Evolutionary conservation across 2,113 vertebrate genomes (phyloP), one percentile per base, ranked within the genome.

Genomic region (Quiscalus mexicanus): DNA sequence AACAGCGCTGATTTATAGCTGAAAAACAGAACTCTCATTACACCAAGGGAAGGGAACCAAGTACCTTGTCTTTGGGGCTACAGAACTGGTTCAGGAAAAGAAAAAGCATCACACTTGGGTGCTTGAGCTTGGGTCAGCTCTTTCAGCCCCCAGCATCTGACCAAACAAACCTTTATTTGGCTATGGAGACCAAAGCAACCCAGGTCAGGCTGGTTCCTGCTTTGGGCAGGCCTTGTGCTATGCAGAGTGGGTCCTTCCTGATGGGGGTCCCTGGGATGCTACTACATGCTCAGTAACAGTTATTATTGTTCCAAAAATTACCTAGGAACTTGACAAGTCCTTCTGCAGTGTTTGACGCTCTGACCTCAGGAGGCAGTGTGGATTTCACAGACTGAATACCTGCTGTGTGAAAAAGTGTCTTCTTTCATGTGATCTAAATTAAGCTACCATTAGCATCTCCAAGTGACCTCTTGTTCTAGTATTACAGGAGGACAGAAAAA

Each of bases 381-480:
- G 94, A 96, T 97, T 97, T 97, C 96, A 94, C 75, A 96, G 81
- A 58, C 83, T 37, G 88, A 84, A 73, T 91, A 97, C 96, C 93
- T 97, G 96, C 96, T 95, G 94, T 64, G 95, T 88, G 90, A 92
- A 86, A 79, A 94, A 96, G 93, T 63, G 59, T 97, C 92, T 92
- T 64, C 90, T 97, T 97, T 95, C 95, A 93, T 93, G 84, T 37
- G 81, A 90, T 93, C 96, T 96, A 96, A 97, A 97, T 96, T 97
- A 97, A 96, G 97, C 90, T 83, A 86, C 95, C 84, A 95, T 97
- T 97, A 97, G 91, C 92, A 96, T 96, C 93, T 94, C 89, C 6
- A 25, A 92, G 79, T 91, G 95, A 97, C 96, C 96, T 97, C 97
- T 96, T 95, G 92, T 95, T 96, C 96, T 84, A 90, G 68, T 94